Conservation (phyloP, 2,113 vertebrate genomes). For the cattle (Bos taurus) region DNA sequence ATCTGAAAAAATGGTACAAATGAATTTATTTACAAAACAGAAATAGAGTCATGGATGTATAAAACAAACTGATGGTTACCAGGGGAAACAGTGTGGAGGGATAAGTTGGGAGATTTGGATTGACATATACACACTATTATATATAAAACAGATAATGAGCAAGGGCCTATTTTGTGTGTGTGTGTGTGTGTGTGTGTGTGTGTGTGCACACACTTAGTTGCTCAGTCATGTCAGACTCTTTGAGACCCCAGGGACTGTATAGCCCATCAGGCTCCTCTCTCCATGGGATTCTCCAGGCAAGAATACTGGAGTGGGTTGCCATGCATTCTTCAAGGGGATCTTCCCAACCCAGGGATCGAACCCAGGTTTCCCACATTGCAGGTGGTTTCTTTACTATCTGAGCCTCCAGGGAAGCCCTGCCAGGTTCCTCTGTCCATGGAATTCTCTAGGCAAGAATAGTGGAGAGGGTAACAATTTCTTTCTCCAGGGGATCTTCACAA, state of each 20-base stretch:
- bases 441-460: neutral
- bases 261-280: neutral
- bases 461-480: neutral
- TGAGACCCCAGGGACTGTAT: neutral
- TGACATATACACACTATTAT: neutral
- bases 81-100: neutral
- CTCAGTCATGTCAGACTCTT: neutral
- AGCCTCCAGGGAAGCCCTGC: neutral
- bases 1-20: neutral
- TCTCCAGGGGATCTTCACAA: neutral
- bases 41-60: neutral
- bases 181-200: neutral
- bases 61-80: neutral
- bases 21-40: neutral
- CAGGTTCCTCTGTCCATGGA: neutral
- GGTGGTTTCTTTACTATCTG: neutral
- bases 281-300: neutral
- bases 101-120: neutral
- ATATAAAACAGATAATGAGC: neutral
- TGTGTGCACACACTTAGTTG: rapidly evolving
- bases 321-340: neutral
- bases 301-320: neutral
- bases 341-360: rapidly evolving
- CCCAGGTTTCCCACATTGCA: neutral
- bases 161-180: neutral